A percentile compares a stretch with the other conserved stretches of the same genome.
These are phyloP conservation scores for Coluber constrictor DNA, from an alignment of 2,797 vertebrate genomes.

Conservation along the genomic window DNA sequence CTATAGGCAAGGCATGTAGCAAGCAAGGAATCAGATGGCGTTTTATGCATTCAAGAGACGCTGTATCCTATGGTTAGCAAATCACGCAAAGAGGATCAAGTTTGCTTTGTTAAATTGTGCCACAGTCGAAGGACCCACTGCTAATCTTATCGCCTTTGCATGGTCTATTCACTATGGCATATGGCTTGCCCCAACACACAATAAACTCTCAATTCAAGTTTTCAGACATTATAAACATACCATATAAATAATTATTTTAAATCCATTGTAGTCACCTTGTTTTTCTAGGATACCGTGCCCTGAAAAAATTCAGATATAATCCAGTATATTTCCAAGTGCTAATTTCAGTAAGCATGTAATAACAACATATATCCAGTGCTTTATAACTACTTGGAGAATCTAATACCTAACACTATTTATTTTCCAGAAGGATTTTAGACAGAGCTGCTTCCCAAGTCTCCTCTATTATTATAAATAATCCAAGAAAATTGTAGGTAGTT, in stretches of 20 bases:
- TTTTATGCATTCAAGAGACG: background rate
- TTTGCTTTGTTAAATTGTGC: background rate
- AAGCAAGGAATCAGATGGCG: background rate
- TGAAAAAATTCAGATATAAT: background rate
- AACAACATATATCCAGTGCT: background rate
- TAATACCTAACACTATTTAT: background rate
- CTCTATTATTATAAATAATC: background rate
- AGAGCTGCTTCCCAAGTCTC: background rate
- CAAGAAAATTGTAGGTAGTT: background rate
- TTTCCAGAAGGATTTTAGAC: background rate
- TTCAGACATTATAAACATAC: background rate
- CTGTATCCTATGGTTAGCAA: background rate
- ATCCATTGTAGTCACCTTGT: background rate
- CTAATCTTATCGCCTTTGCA: background rate
- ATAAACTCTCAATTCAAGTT: background rate
- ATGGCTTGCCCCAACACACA: background rate
- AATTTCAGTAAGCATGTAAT: background rate
- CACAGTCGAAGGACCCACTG: background rate
- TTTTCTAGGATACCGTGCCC: background rate
- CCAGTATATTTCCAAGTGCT: background rate
- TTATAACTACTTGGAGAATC: background rate
- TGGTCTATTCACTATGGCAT: background rate
- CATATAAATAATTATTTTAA: background rate
- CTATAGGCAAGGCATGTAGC: background rate
- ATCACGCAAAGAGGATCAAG: background rate